A percentile compares a stretch with the other conserved stretches of the same genome.
Evolutionary conservation across 1,140 invertebrate species (phyloP).

Genomic region (Eupristina koningsbergeri): DNA sequence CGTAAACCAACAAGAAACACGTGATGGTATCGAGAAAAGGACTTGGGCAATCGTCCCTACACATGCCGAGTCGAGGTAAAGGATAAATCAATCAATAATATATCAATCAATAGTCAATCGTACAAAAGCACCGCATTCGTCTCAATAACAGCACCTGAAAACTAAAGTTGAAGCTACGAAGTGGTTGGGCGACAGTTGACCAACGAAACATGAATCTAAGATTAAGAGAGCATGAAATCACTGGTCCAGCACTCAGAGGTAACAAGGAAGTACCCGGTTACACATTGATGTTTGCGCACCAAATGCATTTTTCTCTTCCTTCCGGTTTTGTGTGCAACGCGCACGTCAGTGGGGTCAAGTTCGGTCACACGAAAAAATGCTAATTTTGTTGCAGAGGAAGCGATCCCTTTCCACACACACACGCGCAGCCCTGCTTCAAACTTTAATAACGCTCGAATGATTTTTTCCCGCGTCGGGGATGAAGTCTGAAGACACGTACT

Average conservation of each 20-base stretch:
- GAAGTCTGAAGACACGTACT: not conserved
- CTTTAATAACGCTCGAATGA: constrained; percentile 35
- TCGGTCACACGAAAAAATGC: constrained; percentile 45
- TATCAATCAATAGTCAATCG: too few species aligned
- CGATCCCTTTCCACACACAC: not conserved
- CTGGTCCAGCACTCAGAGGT: not conserved
- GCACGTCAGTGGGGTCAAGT: not conserved
- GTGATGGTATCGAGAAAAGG: too few species aligned
- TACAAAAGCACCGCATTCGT: too few species aligned
- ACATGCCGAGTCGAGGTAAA: too few species aligned
- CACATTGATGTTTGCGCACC: constrained; percentile 24
- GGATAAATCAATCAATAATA: too few species aligned
- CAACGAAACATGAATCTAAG: too few species aligned
- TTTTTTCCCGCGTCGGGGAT: not conserved
- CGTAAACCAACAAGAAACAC: too few species aligned
- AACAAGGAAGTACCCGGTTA: not conserved
- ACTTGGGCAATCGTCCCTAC: too few species aligned
- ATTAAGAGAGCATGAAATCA: too few species aligned
- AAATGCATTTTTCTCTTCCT: not conserved
- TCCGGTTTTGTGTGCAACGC: not conserved
- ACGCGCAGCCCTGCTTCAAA: not conserved
- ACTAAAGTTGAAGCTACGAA: too few species aligned
- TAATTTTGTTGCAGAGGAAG: constrained; percentile 17
- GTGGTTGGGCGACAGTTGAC: too few species aligned
- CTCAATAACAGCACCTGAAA: too few species aligned